Evolutionary conservation across 2,797 vertebrate species (phyloP), one percentile per base, ranked within the genome.

Genomic region (Argya squamiceps): DNA sequence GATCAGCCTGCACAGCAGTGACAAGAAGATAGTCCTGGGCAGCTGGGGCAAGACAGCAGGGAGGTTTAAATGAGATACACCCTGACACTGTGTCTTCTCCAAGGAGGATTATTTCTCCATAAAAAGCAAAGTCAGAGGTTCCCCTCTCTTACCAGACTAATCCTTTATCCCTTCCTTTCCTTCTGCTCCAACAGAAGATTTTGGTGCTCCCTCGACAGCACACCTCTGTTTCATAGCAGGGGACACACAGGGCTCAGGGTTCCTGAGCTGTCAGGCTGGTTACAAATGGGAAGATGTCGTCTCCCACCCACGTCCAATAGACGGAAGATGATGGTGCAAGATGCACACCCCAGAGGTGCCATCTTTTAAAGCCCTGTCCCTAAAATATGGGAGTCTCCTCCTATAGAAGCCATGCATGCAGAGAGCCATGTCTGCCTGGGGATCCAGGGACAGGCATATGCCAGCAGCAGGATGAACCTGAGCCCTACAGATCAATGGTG

Each of bases 401-500:
- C 70, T 29, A n/a, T 0, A 7, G 73, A 85, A 94, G 41, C 46
- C 4, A 0, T 34, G 47, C 21, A 71, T 12, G 2, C 20, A 71
- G 43, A 86, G 64, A 87, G 59, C 60, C 74, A 41, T 1, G 4
- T 75, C 58, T 4, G 11, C 50, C 47, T 64, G 55, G 93, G 88
- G 88, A 95, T 74, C 30, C 23, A 11, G 89, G 87, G 93, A 75
- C 63, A 84, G 80, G 78, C 32, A 0, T 64, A 70, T 62, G 89
- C 85, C 96, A 96, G 96, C 85, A 95, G 82, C 88, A 92, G 77
- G 90, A 79, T 97, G 96, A 97, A 88, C 93, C 93, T 86, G 88
- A 97, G 96, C 96, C 75, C 58, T 79, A 90, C 65, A 22, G 92
- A 97, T 98, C 97, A 95, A 92, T 97, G 97, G 85, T 53, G 34